Evolutionary conservation across 1,140 invertebrate genomes (phyloP), one percentile per base, ranked within the genome.

Genomic region (Proctacanthus coquilletti): DNA sequence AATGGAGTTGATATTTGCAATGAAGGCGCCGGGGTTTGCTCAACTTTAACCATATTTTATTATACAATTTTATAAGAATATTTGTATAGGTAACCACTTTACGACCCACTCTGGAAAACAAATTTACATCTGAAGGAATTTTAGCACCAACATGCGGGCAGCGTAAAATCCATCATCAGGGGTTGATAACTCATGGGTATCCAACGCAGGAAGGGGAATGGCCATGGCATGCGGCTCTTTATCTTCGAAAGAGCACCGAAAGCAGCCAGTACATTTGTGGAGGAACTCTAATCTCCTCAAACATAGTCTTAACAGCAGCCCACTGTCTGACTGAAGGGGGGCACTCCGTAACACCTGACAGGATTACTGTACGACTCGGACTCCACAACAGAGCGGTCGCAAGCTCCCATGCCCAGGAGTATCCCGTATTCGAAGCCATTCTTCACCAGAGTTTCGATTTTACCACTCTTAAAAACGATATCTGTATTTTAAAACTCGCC

Each of bases 401-500:
- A 18, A 42, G 51, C 20, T 33, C 51, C n/a, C 32, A 17, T 6
- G 30, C 56, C 11, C 40, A 58, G 34, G 39, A 47, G 36, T 39
- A 52, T 14, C 44, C 42, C 3, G 8, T 44, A 8, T 55, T 60
- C 37, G 43, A 47, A 11, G 18, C 39, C 5, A 52, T 53, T 36
- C n/a, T n/a, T 14, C 29, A 13, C 5, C 18, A 18, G 13, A 13
- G 20, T 10, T 13, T 41, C 21, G 33, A 34, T 13, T 9, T 13
- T 5, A 34, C 8, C 8, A 60, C 62, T 52, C 13, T 66, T 21
- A 10, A 30, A 3, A 38, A 78, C 48, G 77, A 81, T 45, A 72
- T 81, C 34, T 76, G 72, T 2, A 45, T 80, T 3, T 41, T 81
- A 3, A 64, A 69, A 36, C 49, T 83, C 3, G 44, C 53, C 2